These are phyloP conservation scores for Callocephalon fimbriatum DNA, from an alignment of 2,113 vertebrate genomes.

Conservation along the genomic window DNA sequence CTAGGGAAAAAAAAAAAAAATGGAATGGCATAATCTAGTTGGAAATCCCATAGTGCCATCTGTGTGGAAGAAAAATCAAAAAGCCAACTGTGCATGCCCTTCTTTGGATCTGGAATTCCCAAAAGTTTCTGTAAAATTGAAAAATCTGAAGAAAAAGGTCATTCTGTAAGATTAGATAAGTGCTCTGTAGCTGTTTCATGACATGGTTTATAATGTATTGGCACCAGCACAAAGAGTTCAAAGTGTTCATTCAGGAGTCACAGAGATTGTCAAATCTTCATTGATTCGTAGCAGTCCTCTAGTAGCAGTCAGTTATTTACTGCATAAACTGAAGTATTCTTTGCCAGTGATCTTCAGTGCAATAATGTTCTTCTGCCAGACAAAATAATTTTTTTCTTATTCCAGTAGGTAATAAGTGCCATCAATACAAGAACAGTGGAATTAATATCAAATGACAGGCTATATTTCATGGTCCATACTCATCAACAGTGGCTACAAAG, in stretches of 20 bases:
- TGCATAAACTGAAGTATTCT: background rate
- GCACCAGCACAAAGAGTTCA: constrained; percentile 29
- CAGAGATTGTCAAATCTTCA: background rate
- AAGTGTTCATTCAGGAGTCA: constrained; percentile 4
- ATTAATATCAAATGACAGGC: background rate
- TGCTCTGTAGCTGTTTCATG: background rate
- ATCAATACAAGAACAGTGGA: background rate
- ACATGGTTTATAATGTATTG: constrained; percentile 13
- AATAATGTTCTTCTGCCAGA: background rate
- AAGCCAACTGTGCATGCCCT: background rate
- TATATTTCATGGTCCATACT: background rate
- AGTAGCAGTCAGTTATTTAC: background rate
- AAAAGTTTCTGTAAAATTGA: background rate
- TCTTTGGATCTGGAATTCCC: constrained; percentile 49
- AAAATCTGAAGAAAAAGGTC: constrained; percentile 8
- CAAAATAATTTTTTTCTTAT: background rate
- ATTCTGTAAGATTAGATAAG: background rate
- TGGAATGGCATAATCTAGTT: constrained; percentile 17
- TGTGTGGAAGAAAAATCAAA: background rate
- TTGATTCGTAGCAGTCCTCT: background rate
- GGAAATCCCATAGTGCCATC: constrained; percentile 9
- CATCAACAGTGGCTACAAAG: background rate
- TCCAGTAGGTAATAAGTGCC: background rate
- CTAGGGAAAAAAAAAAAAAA: background rate
- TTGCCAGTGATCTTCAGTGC: background rate